A percentile compares a stretch with the other conserved stretches of the same genome.
These are phyloP conservation scores for Chorisops tibialis DNA, from an alignment of 2,888 invertebrate genomes.

Conservation along the genomic window DNA sequence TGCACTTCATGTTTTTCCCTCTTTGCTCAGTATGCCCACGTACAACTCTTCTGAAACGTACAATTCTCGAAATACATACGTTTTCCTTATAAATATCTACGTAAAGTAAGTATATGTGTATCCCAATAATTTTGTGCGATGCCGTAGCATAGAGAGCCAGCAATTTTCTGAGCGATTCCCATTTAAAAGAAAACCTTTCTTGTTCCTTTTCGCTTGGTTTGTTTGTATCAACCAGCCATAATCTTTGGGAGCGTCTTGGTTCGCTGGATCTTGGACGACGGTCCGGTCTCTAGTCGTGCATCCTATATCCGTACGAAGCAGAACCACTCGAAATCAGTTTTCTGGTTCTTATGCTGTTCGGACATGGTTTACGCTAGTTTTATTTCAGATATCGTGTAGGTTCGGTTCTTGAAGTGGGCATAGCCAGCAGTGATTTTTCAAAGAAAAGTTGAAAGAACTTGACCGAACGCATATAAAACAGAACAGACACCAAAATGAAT, in stretches of 20 bases:
- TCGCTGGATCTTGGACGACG: slow-evolving; percentile 14
- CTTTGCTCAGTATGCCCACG: not conserved
- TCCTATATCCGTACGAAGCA: slow-evolving; percentile 1
- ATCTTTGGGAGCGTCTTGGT: slow-evolving; percentile 20
- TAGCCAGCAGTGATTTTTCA: slow-evolving; percentile 15
- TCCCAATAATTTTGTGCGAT: too few relatives aligned
- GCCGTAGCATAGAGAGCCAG: not conserved
- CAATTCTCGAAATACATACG: too few relatives aligned
- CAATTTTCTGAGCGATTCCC: slow-evolving; percentile 22
- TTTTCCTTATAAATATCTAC: too few relatives aligned
- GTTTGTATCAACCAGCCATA: slow-evolving; percentile 24
- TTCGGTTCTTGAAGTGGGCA: slow-evolving; percentile 15
- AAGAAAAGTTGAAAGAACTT: slow-evolving; percentile 10
- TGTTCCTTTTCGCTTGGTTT: slow-evolving; percentile 22
- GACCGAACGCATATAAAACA: slow-evolving; percentile 14
- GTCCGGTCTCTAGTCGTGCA: slow-evolving; percentile 7
- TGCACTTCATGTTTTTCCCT: slow-evolving; percentile 26
- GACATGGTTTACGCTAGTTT: slow-evolving; percentile 4
- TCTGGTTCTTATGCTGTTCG: not conserved
- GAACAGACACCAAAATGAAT: not conserved
- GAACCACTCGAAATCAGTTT: slow-evolving; percentile 5
- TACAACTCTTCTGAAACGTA: too few relatives aligned
- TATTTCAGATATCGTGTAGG: slow-evolving; percentile 10
- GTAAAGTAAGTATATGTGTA: too few relatives aligned
- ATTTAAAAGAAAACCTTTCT: slow-evolving; percentile 19